phyloP scores from a whole-genome alignment of 1,140 invertebrate genomes.

The Nilaparvata lugens region DNA sequence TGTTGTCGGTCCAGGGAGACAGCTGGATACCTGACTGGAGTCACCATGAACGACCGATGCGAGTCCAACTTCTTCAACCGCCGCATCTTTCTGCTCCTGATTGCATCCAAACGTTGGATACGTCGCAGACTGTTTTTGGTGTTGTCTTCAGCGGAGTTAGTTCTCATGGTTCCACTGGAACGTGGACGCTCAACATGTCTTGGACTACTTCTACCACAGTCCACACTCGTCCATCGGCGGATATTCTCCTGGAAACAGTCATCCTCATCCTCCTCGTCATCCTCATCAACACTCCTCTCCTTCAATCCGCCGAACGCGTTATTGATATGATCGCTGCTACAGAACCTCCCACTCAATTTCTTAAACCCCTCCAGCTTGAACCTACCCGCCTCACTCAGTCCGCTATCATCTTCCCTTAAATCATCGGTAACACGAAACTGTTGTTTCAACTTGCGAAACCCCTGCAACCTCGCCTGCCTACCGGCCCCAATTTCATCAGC shows the following conservation, averaged over 20 bases:
- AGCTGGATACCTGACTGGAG: constrained; percentile 15
- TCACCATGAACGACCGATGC: constrained; percentile 22
- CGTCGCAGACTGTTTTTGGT: neutral
- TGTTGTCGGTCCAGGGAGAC: neutral
- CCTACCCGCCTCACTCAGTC: neutral
- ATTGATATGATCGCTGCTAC: constrained; percentile 22
- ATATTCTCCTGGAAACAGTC: neutral
- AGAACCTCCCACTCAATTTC: constrained; percentile 17
- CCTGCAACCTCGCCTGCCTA: no score
- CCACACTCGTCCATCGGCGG: constrained; percentile 23
- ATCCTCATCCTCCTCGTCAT: no score
- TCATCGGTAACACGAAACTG: no score
- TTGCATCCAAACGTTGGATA: constrained; percentile 11
- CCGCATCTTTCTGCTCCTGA: constrained; percentile 18
- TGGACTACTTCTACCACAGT: constrained; percentile 6
- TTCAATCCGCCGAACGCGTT: constrained; percentile 9
- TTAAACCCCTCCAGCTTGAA: constrained; percentile 4
- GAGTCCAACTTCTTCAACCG: constrained; percentile 20
- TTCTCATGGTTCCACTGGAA: neutral
- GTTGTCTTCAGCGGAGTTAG: neutral
- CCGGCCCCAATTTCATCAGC: neutral
- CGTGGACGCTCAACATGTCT: neutral
- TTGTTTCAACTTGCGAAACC: no score
- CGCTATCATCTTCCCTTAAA: no score
- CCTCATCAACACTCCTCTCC: no score